These are phyloP conservation scores for Colius striatus DNA, from an alignment of 2,113 vertebrate species.

Conservation along the genomic window DNA sequence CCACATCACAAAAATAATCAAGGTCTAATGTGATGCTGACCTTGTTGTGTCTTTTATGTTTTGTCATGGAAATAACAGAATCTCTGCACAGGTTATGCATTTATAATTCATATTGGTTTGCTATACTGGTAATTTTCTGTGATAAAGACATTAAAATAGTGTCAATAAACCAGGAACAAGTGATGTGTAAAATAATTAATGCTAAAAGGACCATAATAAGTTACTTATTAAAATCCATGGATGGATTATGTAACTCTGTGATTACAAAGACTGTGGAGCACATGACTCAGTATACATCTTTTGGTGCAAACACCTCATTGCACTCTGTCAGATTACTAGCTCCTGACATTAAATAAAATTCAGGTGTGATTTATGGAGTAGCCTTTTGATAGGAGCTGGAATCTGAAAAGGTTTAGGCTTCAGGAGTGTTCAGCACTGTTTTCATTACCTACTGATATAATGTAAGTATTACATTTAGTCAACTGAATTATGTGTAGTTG, in stretches of 20 bases:
- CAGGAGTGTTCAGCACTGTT: constrained; percentile 62
- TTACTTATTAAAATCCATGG: constrained; percentile 91
- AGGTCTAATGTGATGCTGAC: not conserved
- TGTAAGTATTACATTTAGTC: constrained; percentile 80
- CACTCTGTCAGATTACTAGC: constrained; percentile 75
- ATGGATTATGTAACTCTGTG: constrained; percentile 80
- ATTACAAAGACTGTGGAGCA: constrained; percentile 77
- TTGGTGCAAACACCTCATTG: constrained; percentile 79
- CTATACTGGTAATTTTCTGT: constrained; percentile 49
- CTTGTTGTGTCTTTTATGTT: constrained; percentile 1
- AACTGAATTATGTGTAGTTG: constrained; percentile 76
- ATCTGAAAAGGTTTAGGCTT: constrained; percentile 72
- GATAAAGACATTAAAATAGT: constrained; percentile 64
- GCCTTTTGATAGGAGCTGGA: constrained; percentile 75
- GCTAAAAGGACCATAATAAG: constrained; percentile 83
- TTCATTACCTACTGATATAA: constrained; percentile 78
- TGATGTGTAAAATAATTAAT: constrained; percentile 86
- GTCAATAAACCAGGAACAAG: constrained; percentile 66
- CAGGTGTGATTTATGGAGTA: constrained; percentile 77
- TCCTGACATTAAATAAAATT: constrained; percentile 77
- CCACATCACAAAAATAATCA: not conserved
- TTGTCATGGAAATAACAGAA: constrained; percentile 31
- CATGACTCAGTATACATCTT: constrained; percentile 75
- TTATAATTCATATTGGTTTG: constrained; percentile 24
- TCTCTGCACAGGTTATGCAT: not conserved